Conservation (phyloP, 2,113 vertebrate species). For the Myotis brandtii region DNA sequence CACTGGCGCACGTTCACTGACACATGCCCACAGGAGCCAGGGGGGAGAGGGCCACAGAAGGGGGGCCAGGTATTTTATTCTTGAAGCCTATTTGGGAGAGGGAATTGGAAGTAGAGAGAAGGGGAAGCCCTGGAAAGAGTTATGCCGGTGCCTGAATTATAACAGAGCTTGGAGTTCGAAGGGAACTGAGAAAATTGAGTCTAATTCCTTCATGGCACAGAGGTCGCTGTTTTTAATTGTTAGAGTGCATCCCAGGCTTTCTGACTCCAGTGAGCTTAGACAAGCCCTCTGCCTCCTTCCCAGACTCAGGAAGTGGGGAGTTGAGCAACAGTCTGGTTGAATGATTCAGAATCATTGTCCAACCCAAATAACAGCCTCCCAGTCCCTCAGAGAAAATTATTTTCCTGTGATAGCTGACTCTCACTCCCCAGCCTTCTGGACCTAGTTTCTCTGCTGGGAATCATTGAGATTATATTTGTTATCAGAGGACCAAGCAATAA, state of each 20-base stretch:
- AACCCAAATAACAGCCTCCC: background rate
- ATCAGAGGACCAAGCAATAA: background rate
- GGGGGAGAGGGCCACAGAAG: background rate
- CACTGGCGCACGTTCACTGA: fast-evolving
- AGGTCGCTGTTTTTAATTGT: background rate
- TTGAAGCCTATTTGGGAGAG: background rate
- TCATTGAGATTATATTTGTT: background rate
- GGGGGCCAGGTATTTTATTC: background rate
- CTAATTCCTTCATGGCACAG: background rate
- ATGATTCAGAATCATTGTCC: slow-evolving; percentile 11
- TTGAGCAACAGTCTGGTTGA: background rate
- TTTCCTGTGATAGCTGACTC: background rate
- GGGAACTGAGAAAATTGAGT: background rate
- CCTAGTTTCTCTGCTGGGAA: background rate
- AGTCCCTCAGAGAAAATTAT: background rate
- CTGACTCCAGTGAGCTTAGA: background rate
- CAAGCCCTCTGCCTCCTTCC: background rate
- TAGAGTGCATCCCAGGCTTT: background rate
- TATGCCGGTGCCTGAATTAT: background rate
- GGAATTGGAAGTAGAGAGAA: background rate
- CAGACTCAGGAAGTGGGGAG: background rate
- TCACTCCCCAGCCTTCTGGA: background rate
- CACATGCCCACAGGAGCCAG: fast-evolving
- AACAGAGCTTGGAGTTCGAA: background rate
- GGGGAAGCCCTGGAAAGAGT: background rate